Conservation (phyloP, 2,113 vertebrate genomes). For the Piprites chloris region DNA sequence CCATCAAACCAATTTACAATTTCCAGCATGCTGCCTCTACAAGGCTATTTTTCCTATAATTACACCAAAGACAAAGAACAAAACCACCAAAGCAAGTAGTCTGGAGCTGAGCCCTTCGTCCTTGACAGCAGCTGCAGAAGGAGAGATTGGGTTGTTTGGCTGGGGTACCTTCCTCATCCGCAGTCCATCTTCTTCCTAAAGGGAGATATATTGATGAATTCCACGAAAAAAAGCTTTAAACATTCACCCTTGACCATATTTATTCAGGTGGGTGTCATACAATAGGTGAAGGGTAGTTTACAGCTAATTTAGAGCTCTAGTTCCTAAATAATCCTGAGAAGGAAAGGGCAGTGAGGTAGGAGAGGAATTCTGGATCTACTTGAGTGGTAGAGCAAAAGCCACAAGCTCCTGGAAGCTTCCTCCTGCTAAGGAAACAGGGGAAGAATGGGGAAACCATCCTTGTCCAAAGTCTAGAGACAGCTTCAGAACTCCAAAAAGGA, state of each 20-base stretch:
- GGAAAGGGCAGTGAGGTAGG: not conserved
- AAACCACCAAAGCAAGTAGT: conserved; percentile 85
- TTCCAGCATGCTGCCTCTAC: conserved; percentile 87
- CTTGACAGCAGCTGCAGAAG: conserved; percentile 74
- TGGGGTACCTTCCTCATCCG: conserved; percentile 89
- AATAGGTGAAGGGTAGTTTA: not conserved
- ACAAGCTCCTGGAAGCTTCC: not conserved
- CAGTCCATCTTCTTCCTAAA: conserved; percentile 91
- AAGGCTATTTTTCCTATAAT: conserved; percentile 95
- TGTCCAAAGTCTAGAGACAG: not conserved
- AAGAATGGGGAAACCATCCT: not conserved
- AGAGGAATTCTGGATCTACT: not conserved
- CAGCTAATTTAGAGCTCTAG: not conserved
- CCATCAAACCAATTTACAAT: conserved; percentile 78
- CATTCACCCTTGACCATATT: not conserved
- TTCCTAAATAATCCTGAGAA: not conserved
- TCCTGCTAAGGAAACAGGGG: not conserved
- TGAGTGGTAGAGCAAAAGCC: not conserved
- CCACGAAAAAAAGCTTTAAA: not conserved
- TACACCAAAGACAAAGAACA: conserved; percentile 94
- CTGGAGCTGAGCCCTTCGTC: conserved; percentile 89
- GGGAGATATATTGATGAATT: not conserved
- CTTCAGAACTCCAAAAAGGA: not conserved
- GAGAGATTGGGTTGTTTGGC: conserved; percentile 80
- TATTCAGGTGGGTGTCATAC: not conserved